phyloP scores from a whole-genome alignment of 2,797 vertebrate genomes.

The Dicrostonyx torquatus region DNA sequence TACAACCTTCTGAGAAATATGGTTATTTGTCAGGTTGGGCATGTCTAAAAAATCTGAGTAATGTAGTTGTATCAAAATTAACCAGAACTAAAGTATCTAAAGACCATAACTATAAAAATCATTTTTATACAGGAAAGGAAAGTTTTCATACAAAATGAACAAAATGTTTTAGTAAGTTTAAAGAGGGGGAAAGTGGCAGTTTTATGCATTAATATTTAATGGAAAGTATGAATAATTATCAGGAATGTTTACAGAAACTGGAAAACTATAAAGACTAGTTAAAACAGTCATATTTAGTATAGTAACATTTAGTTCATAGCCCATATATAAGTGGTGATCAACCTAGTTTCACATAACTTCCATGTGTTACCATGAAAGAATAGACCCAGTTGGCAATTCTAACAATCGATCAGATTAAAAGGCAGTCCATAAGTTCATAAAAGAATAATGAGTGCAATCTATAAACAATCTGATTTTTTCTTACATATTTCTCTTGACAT shows the following conservation, averaged over 20 bases:
- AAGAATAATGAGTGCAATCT: not conserved
- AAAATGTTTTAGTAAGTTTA: not conserved
- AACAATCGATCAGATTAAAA: not conserved
- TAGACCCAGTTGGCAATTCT: not conserved
- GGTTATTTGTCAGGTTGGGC: not conserved
- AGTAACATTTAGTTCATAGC: not conserved
- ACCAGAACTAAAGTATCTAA: conserved; percentile 22
- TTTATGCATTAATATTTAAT: conserved; percentile 30
- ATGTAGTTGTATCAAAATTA: not conserved
- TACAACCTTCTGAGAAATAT: not conserved
- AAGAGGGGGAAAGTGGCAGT: not conserved
- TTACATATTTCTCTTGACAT: not conserved
- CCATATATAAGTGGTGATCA: not conserved
- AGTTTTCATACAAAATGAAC: not conserved
- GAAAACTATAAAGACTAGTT: not conserved
- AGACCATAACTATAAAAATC: not conserved
- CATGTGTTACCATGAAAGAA: not conserved
- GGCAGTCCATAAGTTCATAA: not conserved
- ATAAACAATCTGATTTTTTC: not conserved
- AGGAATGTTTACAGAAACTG: not conserved
- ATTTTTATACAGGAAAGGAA: not conserved
- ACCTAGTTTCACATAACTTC: not conserved
- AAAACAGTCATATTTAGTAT: not conserved
- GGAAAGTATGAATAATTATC: not conserved
- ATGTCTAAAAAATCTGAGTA: not conserved